phyloP scores from a whole-genome alignment of 2,888 invertebrate genomes.

The Drosophila anomelani region DNA sequence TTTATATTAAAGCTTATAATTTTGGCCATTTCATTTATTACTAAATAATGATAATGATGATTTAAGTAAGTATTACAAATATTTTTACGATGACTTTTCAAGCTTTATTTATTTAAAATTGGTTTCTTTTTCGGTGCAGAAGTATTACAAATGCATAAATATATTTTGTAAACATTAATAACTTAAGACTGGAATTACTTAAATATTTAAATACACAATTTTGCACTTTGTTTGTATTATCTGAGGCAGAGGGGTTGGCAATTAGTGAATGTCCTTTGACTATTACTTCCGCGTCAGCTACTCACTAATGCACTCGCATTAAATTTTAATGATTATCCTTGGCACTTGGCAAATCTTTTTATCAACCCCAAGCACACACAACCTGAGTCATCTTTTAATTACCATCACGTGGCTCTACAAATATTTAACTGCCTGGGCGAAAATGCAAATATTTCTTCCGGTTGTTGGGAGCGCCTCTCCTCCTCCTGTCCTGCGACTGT shows the following conservation, averaged over 20 bases:
- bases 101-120: neutral
- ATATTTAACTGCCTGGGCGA: constrained; percentile 40
- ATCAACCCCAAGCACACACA: constrained; percentile 54
- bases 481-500: neutral
- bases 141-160: neutral
- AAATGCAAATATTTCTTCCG: constrained; percentile 60
- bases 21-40: neutral
- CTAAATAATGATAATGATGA: neutral
- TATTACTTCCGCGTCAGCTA: constrained; percentile 9
- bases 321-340: constrained; percentile 29
- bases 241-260: neutral
- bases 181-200: neutral
- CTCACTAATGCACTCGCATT: constrained; percentile 9
- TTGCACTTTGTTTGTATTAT: neutral
- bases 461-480: neutral
- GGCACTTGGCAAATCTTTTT: constrained; percentile 65
- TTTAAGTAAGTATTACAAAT: too few relatives aligned
- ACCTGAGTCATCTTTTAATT: constrained; percentile 54
- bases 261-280: constrained; percentile 17
- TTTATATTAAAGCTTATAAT: neutral
- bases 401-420: constrained; percentile 65
- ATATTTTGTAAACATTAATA: neutral
- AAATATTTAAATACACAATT: constrained; percentile 1
- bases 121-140: neutral
- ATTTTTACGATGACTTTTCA: neutral